Conservation (phyloP, 1,140 invertebrate genomes). For the Sminthurinus signatus region DNA sequence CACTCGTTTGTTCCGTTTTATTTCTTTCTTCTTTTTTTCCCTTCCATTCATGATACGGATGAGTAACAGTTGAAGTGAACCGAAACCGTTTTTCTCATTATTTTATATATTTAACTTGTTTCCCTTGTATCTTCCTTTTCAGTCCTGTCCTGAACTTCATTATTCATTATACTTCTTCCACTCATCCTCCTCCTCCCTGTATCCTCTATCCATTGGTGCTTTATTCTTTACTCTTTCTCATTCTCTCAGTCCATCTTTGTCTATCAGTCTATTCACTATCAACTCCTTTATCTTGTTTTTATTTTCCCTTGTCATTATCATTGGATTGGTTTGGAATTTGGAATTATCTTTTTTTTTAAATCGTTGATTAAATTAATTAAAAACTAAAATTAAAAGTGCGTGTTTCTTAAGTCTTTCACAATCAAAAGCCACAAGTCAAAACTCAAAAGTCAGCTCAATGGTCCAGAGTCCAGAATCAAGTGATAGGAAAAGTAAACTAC, state of each 20-base stretch:
- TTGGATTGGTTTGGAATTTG: too few species aligned
- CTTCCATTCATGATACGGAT: background rate
- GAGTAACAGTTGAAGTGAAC: slow-evolving; percentile 4
- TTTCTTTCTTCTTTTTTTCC: background rate
- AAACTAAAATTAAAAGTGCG: too few species aligned
- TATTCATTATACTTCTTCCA: background rate
- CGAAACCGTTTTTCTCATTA: background rate
- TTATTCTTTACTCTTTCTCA: background rate
- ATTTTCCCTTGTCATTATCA: too few species aligned
- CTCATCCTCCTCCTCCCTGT: background rate
- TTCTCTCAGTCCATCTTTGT: background rate
- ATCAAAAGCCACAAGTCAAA: too few species aligned
- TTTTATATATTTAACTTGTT: background rate
- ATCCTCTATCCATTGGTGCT: background rate
- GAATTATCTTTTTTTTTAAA: too few species aligned
- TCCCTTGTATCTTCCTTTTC: background rate
- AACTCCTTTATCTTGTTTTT: too few species aligned
- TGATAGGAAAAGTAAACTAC: too few species aligned
- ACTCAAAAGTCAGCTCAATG: too few species aligned
- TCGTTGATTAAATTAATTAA: too few species aligned
- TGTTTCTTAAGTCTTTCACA: too few species aligned
- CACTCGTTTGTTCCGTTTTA: too few species aligned
- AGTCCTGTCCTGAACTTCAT: background rate
- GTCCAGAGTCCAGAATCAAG: too few species aligned
- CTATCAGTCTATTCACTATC: background rate